Evolutionary conservation across 2,797 vertebrate species (phyloP), one percentile per base, ranked within the genome.

Genomic region (Acridotheres tristis): DNA sequence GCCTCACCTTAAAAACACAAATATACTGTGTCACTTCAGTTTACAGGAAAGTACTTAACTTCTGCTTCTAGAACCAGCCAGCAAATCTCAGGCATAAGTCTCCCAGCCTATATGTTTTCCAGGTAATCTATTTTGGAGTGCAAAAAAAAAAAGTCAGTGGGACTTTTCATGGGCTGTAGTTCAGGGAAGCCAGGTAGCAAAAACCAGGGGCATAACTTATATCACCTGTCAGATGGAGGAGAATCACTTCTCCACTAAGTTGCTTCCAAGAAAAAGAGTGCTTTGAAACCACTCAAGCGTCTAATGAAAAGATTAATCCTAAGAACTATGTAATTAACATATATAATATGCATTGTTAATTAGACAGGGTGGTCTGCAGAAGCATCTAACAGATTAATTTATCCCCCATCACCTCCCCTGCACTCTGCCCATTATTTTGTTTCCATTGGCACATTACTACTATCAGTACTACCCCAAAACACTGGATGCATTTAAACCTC

Each of bases 1-100:
- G 48, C 66, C 67, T 89, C 80, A 76, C 83, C 91, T 91, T 81
- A 81, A 86, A 90, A 91, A 63, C 59, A 85, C 59, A 79, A 93
- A 90, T 29, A 66, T 0, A 53, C 17, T 5, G 40, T 32, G 25
- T 32, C 54, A 45, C 79, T 88, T 34, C 43, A 66, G 55, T 45
- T 72, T 75, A 83, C 66, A 68, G 89, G 18, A 55, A 62, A 78
- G 27, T 20, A 29, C 29, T 57, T 58, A 68, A 43, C 50, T 68
- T 79, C 76, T 84, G 62, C 79, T 66, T 81, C 90, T 63, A 58
- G 66, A 91, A 42, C 34, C 29, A 92, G 84, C 23, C 53, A 89
- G 68, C 32, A 87, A 83, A 36, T 51, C 84, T 13, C 10, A 76
- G 57, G 55, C 20, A 23, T 25, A 90, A 61, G 29, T 69, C 51